Evolutionary conservation across 1,140 invertebrate genomes (phyloP), one percentile per base, ranked within the genome.

Genomic region (Aradophagus sp.): DNA sequence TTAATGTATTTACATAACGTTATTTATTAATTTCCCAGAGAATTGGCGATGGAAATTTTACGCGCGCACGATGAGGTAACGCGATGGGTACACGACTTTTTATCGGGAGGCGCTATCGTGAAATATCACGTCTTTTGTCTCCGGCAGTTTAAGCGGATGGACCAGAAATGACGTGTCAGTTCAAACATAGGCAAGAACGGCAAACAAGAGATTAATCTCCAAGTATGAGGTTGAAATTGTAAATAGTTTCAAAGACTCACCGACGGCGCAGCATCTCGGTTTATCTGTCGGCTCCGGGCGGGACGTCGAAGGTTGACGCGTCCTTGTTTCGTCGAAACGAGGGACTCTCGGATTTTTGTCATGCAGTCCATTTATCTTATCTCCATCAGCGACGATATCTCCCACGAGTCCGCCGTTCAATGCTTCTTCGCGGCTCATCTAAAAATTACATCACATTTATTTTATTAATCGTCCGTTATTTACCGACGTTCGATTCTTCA

Each of bases 181-280:
- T 70, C 75, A 83, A 83, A 83, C 44, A 83, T 79, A 73, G 79
- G 80, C 38, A 78, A 80, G 81, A 75, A 73, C 59, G 53, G 77
- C 74, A 83, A 82, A 82, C 73, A 81, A 76, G 73, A 75, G 75
- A 78, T 78, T 83, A 83, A 83, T 83, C 81, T 77, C 73, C 10
- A 35, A 73, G 68, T 82, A 82, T 81, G 78, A 74, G 73, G 20
- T 35, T 36, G n/a, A 50, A 63, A 44, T 66, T 76, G 50, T 68
- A 69, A 58, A 34, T 14, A 72, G 13, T 55, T 69, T 75, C 27
- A 56, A 68, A 74, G 50, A 75, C 59, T 20, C 74, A 74, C n/a
- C n/a, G n/a, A n/a, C n/a, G n/a, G n/a, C n/a, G n/a, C 80, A 82
- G 80, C 80, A 81, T 82, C 80, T 52, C 38, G 12, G n/a, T n/a